Evolutionary conservation across 2,888 invertebrate genomes (phyloP), one percentile per base, ranked within the genome.

Genomic region (Gandaritis pyraliata): DNA sequence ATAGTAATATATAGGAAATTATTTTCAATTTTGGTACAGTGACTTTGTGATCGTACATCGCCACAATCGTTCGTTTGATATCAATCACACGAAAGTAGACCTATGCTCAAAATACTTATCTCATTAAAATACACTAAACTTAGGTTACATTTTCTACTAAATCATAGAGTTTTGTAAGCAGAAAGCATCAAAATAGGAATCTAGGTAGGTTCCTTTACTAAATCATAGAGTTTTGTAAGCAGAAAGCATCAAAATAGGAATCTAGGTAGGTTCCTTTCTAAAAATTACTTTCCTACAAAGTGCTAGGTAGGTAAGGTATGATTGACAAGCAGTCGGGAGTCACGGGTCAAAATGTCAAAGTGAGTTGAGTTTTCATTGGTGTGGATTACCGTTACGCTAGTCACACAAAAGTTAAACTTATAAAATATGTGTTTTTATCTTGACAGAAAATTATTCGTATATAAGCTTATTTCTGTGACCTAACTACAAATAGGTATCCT

Each of bases 261-360:
- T 18, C 43, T 50, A 54, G 23, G 23, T 23, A 23, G 2, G 1
- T 23, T 3, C 16, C 57, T 57, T 64, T 56, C 53, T 59, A 47
- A 61, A 41, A 49, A 46, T 58, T 36, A 56, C 39, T 55, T 51
- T 65, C 11, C 16, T 43, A 43, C 43, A 10, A 43, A 8, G 15
- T 15, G 15, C 23, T 23, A 8, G 15, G 15, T 39, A 13, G 1
- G 30, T 51, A 55, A 48, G 47, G 12, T 41, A 38, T 53, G 61
- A 61, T 53, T 61, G 57, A 61, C 57, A 57, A 48, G 48, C 2
- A 61, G 57, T 39, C 61, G 57, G 45, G 58, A 58, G 56, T 56
- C 56, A 56, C 29, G 55, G 61, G 61, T 61, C 57, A 57, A 48
- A 56, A 46, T 43, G 16, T 16, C 16, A 43, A 43, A n/a, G 12